Conservation (phyloP, 2,888 invertebrate genomes). For the Nasonia oneida region DNA sequence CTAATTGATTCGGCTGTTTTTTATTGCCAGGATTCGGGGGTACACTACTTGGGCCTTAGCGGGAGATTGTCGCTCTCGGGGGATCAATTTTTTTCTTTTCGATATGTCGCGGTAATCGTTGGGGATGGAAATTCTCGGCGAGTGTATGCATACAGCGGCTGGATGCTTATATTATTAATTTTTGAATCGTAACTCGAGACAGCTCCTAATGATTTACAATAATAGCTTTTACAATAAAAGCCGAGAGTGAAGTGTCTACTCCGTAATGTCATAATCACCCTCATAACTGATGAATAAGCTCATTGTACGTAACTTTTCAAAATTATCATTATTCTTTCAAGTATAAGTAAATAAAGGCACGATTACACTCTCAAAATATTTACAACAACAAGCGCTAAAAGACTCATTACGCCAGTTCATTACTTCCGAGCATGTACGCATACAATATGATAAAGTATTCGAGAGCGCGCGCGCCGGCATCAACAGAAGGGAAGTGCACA, state of each 20-base stretch:
- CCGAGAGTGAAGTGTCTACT: too few relatives aligned
- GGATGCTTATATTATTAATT: background rate
- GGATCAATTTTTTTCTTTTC: background rate
- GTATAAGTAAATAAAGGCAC: too few relatives aligned
- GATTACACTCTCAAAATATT: background rate
- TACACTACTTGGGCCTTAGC: background rate
- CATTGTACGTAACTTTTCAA: too few relatives aligned
- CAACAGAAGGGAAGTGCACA: constrained; percentile 27
- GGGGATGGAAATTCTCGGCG: background rate
- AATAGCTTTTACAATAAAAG: too few relatives aligned
- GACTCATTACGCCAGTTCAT: background rate
- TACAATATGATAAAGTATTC: background rate
- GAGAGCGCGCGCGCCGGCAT: background rate
- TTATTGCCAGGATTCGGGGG: constrained; percentile 31
- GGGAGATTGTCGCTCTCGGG: constrained; percentile 24
- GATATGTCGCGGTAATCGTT: background rate
- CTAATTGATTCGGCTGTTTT: constrained; percentile 28
- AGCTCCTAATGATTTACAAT: background rate
- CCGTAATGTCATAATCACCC: too few relatives aligned
- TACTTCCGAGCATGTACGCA: background rate
- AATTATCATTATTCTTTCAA: too few relatives aligned
- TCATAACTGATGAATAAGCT: too few relatives aligned
- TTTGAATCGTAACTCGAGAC: background rate
- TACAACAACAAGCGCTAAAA: background rate
- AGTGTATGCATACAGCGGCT: background rate